Conservation (phyloP, 2,113 vertebrate genomes). For the Pollachius pollachius region DNA sequence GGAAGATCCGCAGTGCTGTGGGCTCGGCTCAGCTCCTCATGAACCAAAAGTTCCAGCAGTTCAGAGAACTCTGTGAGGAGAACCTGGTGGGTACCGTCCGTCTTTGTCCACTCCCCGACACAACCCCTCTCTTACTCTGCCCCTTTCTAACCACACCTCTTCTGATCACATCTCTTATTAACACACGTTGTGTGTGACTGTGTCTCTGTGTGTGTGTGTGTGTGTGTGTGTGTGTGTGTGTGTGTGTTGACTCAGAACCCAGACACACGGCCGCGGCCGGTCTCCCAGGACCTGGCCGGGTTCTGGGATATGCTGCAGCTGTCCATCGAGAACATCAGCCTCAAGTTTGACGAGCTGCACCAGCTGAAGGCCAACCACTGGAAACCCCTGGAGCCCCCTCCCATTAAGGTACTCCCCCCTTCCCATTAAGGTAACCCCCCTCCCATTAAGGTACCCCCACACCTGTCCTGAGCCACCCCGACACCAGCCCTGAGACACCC, state of each 20-base stretch:
- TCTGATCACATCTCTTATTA: too few relatives aligned
- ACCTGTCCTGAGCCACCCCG: too few relatives aligned
- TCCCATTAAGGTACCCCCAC: too few relatives aligned
- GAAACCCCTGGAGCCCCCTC: slow-evolving; percentile 94
- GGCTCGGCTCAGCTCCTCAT: slow-evolving; percentile 95
- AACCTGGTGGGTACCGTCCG: slow-evolving; percentile 87
- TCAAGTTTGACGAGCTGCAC: slow-evolving; percentile 99
- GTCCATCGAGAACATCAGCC: slow-evolving; percentile 99
- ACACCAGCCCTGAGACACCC: too few relatives aligned
- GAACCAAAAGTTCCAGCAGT: slow-evolving; percentile 98
- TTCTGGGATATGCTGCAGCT: slow-evolving; percentile 99
- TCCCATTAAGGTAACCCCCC: slow-evolving; percentile 3
- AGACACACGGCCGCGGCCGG: slow-evolving; percentile 88
- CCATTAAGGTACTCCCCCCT: slow-evolving; percentile 84
- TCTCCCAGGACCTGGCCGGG: slow-evolving; percentile 96
- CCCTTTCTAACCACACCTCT: too few relatives aligned
- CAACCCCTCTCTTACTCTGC: too few relatives aligned
- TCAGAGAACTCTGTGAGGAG: slow-evolving; percentile 96
- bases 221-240: slow-evolving; percentile 1
- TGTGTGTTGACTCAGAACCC: slow-evolving; percentile 79
- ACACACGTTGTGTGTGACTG: background rate
- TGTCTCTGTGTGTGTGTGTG: slow-evolving; percentile 18
- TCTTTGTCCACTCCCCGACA: background rate
- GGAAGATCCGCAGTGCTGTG: slow-evolving; percentile 96
- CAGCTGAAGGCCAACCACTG: slow-evolving; percentile 99